phyloP scores from a whole-genome alignment of 2,888 invertebrate species.

The Malthinus seriepunctatus region DNA sequence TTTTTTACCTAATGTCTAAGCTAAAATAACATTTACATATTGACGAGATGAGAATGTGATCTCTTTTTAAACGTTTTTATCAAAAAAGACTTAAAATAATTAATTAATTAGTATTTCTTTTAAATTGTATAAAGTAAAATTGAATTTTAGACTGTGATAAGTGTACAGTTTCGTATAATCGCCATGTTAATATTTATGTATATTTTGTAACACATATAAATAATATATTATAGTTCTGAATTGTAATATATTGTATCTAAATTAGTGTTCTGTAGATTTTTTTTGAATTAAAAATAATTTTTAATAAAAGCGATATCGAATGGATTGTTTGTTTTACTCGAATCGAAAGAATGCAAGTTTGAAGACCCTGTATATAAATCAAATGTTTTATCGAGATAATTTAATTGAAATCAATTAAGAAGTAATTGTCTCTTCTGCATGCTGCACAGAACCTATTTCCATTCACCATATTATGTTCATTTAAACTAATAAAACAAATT shows the following conservation, averaged over 20 bases:
- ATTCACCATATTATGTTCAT: too few species aligned
- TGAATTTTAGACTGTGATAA: slow-evolving; percentile 27
- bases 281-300: not conserved
- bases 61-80: not conserved
- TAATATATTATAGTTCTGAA: slow-evolving; percentile 11
- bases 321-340: too few species aligned
- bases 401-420: too few species aligned
- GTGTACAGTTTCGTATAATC: slow-evolving; percentile 27
- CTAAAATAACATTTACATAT: not conserved
- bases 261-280: slow-evolving; percentile 5
- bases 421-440: too few species aligned
- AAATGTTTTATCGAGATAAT: too few species aligned
- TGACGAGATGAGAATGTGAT: slow-evolving; percentile 7
- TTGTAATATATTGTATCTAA: slow-evolving; percentile 27
- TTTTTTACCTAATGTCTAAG: not conserved
- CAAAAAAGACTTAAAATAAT: slow-evolving; percentile 7
- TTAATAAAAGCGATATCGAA: not conserved
- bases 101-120: slow-evolving; percentile 9
- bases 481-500: too few species aligned
- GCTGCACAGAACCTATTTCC: too few species aligned
- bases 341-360: too few species aligned
- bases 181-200: slow-evolving; percentile 28
- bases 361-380: too few species aligned
- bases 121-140: slow-evolving; percentile 13
- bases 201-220: slow-evolving; percentile 24